Evolutionary conservation across 2,113 vertebrate species (phyloP), one percentile per base, ranked within the genome.

Genomic region (Girardinichthys multiradiatus): DNA sequence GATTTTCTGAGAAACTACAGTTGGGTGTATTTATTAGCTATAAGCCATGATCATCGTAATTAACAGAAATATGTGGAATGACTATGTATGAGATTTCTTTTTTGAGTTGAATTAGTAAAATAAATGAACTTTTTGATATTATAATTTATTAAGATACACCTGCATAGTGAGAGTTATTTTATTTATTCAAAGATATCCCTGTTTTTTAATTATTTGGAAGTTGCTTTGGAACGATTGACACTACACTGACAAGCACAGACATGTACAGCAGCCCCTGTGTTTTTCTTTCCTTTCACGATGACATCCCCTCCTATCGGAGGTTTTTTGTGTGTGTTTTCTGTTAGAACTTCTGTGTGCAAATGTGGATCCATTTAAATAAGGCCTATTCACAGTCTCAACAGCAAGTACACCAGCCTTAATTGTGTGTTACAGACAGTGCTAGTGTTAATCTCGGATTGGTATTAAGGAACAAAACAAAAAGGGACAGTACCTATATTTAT

Each of bases 391-490:
- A 88, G 90, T 85, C 85, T 89, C 86, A 91, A 91, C 91, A 92
- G 91, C 91, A 91, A 91, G 87, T 89, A 90, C 90, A 92, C 90
- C 88, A 92, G 92, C 90, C 92, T 93, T 93, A 92, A 89, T 84
- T 65, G 79, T 83, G 85, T 86, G 86, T 87, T 64, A 81, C 65
- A 76, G 85, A 88, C 80, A 87, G 86, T 19, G 86, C 89, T 87
- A 86, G 90, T 88, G 84, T 90, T 90, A 76, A 86, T 86, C 90
- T 72, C 84, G 79, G 83, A 89, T 90, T 85, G 84, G 89, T 91
- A 83, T 85, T 79, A 79, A 77, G 83, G 84, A 83, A 42, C 15
- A 33, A 62, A 68, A 85, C 76, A 86, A 87, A 80, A 91, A 90
- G 88, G 86, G 86, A 89, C 80, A 82, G 76, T 84, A 79, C 85